Evolutionary conservation across 2,888 invertebrate species (phyloP).

Genomic region (Pardosa pseudoannulata): DNA sequence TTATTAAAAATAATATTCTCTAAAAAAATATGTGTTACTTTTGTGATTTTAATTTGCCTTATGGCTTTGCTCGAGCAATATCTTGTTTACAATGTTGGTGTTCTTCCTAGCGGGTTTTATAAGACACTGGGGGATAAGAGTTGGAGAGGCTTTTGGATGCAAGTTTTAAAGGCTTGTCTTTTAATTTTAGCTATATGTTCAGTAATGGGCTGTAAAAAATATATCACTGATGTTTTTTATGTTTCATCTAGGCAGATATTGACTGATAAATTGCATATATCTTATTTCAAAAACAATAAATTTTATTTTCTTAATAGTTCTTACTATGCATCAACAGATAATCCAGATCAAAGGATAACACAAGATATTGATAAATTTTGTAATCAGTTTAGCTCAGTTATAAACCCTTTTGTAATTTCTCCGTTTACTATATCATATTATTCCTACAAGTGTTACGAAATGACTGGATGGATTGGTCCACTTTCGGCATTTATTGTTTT

Average conservation of each 20-base stretch:
- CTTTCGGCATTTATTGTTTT: slow-evolving; percentile 80
- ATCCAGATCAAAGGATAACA: slow-evolving; percentile 81
- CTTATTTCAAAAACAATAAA: slow-evolving; percentile 80
- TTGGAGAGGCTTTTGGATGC: slow-evolving; percentile 77
- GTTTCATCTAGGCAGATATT: slow-evolving; percentile 79
- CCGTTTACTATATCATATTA: slow-evolving; percentile 80
- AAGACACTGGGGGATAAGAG: slow-evolving; percentile 79
- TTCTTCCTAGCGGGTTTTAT: slow-evolving; percentile 80
- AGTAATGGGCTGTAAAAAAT: slow-evolving; percentile 79
- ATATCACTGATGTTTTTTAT: slow-evolving; percentile 79
- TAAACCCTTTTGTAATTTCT: slow-evolving; percentile 78
- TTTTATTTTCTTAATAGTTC: slow-evolving; percentile 79
- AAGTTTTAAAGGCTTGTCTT: slow-evolving; percentile 64
- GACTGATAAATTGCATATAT: slow-evolving; percentile 78
- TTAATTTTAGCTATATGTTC: slow-evolving; percentile 75
- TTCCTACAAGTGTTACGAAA: slow-evolving; percentile 79
- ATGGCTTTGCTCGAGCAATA: slow-evolving; percentile 77
- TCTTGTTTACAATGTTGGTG: slow-evolving; percentile 80
- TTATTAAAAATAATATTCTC: slow-evolving; percentile 53
- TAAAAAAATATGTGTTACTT: slow-evolving; percentile 11
- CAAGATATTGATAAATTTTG: slow-evolving; percentile 80
- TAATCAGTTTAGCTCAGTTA: slow-evolving; percentile 78
- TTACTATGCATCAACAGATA: slow-evolving; percentile 78
- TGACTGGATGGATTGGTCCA: slow-evolving; percentile 81
- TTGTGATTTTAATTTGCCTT: slow-evolving; percentile 48